Percentiles rank a stretch among this genome's conserved stretches.
phyloP scores from a whole-genome alignment of 2,113 vertebrate species.

The Macroglossus sobrinus region DNA sequence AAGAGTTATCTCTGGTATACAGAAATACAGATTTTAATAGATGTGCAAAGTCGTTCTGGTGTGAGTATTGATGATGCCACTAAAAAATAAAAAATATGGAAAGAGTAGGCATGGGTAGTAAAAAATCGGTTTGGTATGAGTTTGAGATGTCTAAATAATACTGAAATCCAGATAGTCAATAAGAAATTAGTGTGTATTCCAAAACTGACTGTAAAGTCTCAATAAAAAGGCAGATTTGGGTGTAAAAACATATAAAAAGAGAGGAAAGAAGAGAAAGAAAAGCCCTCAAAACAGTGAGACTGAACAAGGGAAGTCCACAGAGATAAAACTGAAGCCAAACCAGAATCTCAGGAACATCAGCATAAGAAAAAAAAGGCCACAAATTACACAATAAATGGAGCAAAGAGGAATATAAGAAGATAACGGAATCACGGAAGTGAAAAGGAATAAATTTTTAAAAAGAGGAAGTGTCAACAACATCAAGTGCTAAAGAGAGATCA shows the following conservation, averaged over 20 bases:
- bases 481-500: not conserved
- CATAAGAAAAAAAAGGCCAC: not conserved
- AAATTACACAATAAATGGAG: not conserved
- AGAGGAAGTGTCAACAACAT: not conserved
- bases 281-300: not conserved
- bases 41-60: not conserved
- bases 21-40: slow-evolving; percentile 37
- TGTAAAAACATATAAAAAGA: not conserved
- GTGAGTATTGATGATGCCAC: not conserved
- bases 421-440: not conserved
- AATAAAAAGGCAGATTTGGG: slow-evolving; percentile 14
- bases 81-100: not conserved
- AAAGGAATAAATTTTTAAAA: not conserved
- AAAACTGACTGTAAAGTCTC: not conserved
- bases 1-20: not conserved
- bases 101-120: not conserved
- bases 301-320: not conserved
- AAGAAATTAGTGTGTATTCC: not conserved
- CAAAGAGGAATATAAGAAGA: not conserved
- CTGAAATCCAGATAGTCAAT: not conserved
- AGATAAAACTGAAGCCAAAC: not conserved
- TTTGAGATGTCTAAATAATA: not conserved
- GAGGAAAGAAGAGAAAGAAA: not conserved
- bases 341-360: not conserved
- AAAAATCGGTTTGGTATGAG: not conserved